Percentiles rank a stretch among this genome's conserved stretches.
These are phyloP conservation scores for Halcyon smyrnensis DNA, from an alignment of 2,797 vertebrate genomes.

Conservation along the genomic window DNA sequence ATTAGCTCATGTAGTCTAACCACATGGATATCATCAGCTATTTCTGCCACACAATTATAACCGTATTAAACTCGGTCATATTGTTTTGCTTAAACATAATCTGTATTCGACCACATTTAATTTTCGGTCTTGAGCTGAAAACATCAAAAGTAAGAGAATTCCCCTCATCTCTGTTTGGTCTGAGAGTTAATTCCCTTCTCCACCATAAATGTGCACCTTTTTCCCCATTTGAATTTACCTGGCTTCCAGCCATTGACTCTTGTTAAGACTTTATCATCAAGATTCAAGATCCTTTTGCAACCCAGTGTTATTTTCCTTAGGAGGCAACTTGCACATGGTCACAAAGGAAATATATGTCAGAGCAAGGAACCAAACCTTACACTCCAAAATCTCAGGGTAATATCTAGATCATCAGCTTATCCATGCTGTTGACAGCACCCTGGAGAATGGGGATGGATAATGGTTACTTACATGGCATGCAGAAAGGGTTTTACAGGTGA, in stretches of 20 bases:
- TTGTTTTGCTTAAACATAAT: background rate
- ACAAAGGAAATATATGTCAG: background rate
- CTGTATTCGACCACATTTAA: background rate
- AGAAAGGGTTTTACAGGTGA: background rate
- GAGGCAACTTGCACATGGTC: background rate
- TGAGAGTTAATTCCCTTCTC: background rate
- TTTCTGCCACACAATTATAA: background rate
- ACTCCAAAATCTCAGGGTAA: background rate
- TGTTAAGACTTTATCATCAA: constrained; percentile 39
- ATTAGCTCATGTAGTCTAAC: background rate
- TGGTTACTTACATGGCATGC: background rate
- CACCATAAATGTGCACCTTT: background rate
- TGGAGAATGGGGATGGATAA: background rate
- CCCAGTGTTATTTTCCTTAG: background rate
- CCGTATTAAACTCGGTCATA: background rate
- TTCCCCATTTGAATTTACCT: background rate
- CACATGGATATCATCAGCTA: background rate
- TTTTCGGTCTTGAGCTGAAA: background rate
- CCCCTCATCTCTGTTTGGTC: background rate
- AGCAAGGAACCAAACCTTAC: background rate
- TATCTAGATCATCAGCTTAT: background rate
- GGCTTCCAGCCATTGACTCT: background rate
- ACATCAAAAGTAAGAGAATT: background rate
- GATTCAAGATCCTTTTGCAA: constrained; percentile 40
- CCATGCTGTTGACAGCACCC: background rate